Evolutionary conservation across 2,888 invertebrate genomes (phyloP), one percentile per base, ranked within the genome.

Genomic region (Ceramica pisi): DNA sequence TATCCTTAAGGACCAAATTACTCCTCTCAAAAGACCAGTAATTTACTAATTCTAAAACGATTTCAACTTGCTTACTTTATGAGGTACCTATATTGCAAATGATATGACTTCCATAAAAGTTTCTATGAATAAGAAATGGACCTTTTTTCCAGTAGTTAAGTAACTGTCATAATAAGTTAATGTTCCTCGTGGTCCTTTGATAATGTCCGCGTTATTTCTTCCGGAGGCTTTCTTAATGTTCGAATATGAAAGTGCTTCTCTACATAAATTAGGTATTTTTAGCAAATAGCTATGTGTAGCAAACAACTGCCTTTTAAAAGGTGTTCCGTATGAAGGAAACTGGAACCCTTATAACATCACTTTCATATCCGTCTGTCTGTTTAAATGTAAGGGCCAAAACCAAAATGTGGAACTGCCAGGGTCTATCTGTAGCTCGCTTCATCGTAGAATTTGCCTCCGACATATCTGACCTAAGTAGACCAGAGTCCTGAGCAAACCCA

Each of bases 181-280:
- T 75, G 75, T 55, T 44, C 12, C 3, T 35, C 41, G 55, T 60
- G 69, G 48, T 1, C 2, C 19, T 21, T 62, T 75, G 62, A 51
- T 75, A 50, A 74, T 26, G 26, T 44, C 26, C 21, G 9, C 14
- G 31, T 46, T 75, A 61, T 67, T 35, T 61, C 75, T 74, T 74
- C 26, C 67, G 19, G 31, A 44, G 55, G n/a, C 3, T 56, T n/a
- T 7, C n/a, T 14, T 67, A 74, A 67, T 74, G 73, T 55, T 12
- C 16, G 12, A 14, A 14, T 65, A 44, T 67, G 35, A 56, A 21
- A 38, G 10, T 14, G n/a, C 2, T n/a, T n/a, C 41, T 41, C 31
- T 31, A 6, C 31, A 31, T 31, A 31, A 31, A 31, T 31, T 31
- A 6, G 31, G 31, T 2, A n/a, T 31, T 31, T 31, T 5, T 31